phyloP scores from a whole-genome alignment of 2,113 vertebrate genomes.

The Caloenas nicobarica region DNA sequence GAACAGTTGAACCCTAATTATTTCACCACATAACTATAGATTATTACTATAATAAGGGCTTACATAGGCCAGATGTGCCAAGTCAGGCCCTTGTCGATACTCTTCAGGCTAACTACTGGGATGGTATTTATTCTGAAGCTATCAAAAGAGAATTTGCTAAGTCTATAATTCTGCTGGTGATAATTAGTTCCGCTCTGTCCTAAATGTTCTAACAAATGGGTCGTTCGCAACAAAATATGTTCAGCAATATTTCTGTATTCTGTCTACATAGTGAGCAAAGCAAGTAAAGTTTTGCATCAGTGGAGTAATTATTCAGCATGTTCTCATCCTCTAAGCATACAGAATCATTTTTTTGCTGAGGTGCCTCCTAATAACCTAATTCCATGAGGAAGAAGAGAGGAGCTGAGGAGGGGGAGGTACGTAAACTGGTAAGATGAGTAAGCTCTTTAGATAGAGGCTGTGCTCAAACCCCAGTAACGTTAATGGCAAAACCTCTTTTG shows the following conservation, averaged over 20 bases:
- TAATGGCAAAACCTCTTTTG: not conserved
- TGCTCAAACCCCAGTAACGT: not conserved
- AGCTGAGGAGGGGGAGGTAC: not conserved
- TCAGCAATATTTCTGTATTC: not conserved
- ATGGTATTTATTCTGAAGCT: slow-evolving; percentile 5
- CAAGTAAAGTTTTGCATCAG: not conserved
- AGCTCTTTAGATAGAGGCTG: not conserved
- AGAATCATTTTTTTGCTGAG: not conserved
- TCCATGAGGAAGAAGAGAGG: not conserved
- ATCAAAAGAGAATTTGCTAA: slow-evolving; percentile 9
- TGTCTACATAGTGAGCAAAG: not conserved
- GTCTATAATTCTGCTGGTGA: not conserved
- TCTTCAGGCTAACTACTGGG: not conserved
- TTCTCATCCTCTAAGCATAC: not conserved
- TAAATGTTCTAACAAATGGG: not conserved
- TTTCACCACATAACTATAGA: not conserved
- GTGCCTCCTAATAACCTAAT: not conserved
- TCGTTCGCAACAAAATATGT: not conserved
- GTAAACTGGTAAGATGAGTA: not conserved
- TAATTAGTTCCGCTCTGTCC: slow-evolving; percentile 21
- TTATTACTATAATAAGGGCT: not conserved
- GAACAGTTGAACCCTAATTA: not conserved
- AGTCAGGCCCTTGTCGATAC: not conserved
- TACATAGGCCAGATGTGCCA: not conserved
- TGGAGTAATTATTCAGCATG: not conserved